Percentiles rank a stretch among this genome's conserved stretches.
Evolutionary conservation across 1,140 invertebrate genomes (phyloP).

Genomic region (Drosophila lacteicornis): DNA sequence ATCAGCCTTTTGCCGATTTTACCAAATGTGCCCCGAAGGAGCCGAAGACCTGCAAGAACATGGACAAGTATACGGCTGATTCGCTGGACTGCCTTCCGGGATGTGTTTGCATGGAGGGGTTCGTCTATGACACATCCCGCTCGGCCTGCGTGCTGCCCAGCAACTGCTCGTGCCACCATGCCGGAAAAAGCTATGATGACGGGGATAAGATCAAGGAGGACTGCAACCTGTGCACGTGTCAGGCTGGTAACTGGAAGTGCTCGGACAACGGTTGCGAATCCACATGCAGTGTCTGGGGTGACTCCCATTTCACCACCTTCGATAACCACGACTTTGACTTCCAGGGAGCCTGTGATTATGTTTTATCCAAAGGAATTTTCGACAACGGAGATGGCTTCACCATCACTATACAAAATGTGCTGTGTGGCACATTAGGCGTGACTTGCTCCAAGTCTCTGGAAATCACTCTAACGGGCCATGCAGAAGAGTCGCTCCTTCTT

Average conservation of each 20-base stretch:
- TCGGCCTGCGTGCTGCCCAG: constrained; percentile 89
- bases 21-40: constrained; percentile 91
- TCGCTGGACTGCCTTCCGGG: constrained; percentile 89
- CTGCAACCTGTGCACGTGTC: constrained; percentile 92
- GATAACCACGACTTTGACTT: constrained; percentile 94
- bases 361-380: constrained; percentile 90
- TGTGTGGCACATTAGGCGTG: constrained; percentile 93
- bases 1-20: constrained; percentile 88
- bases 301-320: constrained; percentile 94
- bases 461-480: constrained; percentile 83
- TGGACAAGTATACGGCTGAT: constrained; percentile 87
- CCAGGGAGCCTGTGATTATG: constrained; percentile 94
- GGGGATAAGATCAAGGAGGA: constrained; percentile 91
- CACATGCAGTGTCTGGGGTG: constrained; percentile 92
- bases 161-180: constrained; percentile 95
- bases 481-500: constrained; percentile 88
- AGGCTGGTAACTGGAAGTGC: constrained; percentile 89
- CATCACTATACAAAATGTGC: constrained; percentile 88
- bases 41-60: constrained; percentile 93
- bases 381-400: constrained; percentile 88
- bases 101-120: constrained; percentile 91
- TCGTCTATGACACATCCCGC: constrained; percentile 89
- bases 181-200: constrained; percentile 92
- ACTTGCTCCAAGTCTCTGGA: constrained; percentile 94
- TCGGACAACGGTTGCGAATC: constrained; percentile 88